Percentiles rank a stretch among this genome's conserved stretches.
Conservation (phyloP, 1,140 invertebrate species). For the Calephelis nemesis region DNA sequence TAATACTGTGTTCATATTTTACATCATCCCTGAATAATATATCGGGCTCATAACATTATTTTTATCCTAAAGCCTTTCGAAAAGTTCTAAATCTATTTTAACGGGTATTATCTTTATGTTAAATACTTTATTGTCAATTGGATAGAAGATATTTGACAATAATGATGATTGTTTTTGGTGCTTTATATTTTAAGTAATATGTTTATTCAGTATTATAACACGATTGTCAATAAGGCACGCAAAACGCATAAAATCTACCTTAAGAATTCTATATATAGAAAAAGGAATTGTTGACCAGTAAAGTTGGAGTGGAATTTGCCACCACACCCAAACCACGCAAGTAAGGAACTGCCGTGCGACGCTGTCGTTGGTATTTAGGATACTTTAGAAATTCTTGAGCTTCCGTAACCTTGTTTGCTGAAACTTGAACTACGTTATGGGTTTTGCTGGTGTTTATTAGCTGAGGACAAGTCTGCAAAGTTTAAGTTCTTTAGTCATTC, state of each 20-base stretch:
- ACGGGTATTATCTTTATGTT: too few species aligned
- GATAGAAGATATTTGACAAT: too few species aligned
- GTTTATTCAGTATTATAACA: too few species aligned
- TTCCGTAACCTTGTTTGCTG: slow-evolving; percentile 13
- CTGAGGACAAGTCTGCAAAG: slow-evolving; percentile 2
- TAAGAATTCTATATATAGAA: background rate
- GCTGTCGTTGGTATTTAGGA: slow-evolving; percentile 11
- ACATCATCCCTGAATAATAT: too few species aligned
- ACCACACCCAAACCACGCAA: slow-evolving; percentile 17
- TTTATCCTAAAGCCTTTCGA: too few species aligned
- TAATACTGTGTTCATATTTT: too few species aligned
- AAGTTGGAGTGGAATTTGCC: slow-evolving; percentile 11
- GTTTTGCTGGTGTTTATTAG: slow-evolving; percentile 16
- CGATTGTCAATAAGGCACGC: too few species aligned
- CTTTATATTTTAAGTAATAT: too few species aligned
- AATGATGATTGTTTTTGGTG: too few species aligned
- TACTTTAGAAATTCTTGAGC: slow-evolving; percentile 12
- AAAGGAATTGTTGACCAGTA: slow-evolving; percentile 11
- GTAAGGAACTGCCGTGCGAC: slow-evolving; percentile 11
- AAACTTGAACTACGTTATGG: slow-evolving; percentile 13
- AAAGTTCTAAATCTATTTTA: too few species aligned
- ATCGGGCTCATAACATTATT: too few species aligned
- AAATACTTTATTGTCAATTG: too few species aligned
- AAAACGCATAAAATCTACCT: background rate
- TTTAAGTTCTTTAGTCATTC: background rate